A percentile compares a stretch with the other conserved stretches of the same genome.
Conservation (phyloP, 2,797 vertebrate species). For the Cichlasoma orientale region DNA sequence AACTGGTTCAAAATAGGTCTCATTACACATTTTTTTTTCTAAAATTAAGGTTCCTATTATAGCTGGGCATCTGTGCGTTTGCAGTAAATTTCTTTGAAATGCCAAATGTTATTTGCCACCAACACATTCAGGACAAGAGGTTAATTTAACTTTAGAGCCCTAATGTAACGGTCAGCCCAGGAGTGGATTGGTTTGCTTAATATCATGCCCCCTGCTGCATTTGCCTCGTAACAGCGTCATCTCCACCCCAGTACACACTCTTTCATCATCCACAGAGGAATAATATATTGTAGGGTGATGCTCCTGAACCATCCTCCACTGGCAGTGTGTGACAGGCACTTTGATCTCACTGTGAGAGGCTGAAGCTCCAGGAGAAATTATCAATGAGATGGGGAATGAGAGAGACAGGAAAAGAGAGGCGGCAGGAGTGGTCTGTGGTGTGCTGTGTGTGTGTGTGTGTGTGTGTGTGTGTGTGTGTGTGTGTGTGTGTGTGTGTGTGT, state of each 20-base stretch:
- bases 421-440: slow-evolving; percentile 4
- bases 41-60: background rate
- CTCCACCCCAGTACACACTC: slow-evolving; percentile 61
- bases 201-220: slow-evolving; percentile 59
- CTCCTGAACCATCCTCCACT: slow-evolving; percentile 73
- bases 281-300: slow-evolving; percentile 75
- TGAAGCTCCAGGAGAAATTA: slow-evolving; percentile 82
- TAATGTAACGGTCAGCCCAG: slow-evolving; percentile 15
- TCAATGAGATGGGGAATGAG: slow-evolving; percentile 76
- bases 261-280: slow-evolving; percentile 80
- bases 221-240: slow-evolving; percentile 75
- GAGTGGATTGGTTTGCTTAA: slow-evolving; percentile 35
- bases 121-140: slow-evolving; percentile 32
- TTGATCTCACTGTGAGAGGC: slow-evolving; percentile 81
- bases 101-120: background rate
- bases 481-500: background rate
- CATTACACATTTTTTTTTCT: background rate
- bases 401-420: slow-evolving; percentile 49
- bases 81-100: slow-evolving; percentile 7
- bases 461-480: background rate
- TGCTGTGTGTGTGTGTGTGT: background rate
- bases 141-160: slow-evolving; percentile 36
- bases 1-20: slow-evolving; percentile 16
- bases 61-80: background rate
- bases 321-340: slow-evolving; percentile 80